A percentile compares a stretch with the other conserved stretches of the same genome.
phyloP scores from a whole-genome alignment of 2,113 vertebrate species.

The Corapipo altera region DNA sequence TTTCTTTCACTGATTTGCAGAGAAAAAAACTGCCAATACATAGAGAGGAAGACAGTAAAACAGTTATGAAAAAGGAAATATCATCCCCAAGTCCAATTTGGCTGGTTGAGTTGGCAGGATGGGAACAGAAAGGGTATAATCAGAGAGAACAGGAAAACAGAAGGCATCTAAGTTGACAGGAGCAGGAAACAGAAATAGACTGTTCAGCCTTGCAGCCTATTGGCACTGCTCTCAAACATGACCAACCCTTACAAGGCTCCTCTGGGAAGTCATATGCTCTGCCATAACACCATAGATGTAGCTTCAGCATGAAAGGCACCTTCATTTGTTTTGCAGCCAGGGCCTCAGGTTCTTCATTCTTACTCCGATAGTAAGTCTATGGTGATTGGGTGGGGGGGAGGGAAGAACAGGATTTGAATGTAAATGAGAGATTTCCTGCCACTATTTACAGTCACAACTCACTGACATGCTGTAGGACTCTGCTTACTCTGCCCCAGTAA shows the following conservation, averaged over 20 bases:
- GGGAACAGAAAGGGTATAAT: not conserved
- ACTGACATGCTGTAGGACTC: not conserved
- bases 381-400: accelerated
- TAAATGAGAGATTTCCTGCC: not conserved
- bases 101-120: not conserved
- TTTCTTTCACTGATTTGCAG: not conserved
- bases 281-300: accelerated
- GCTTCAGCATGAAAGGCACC: not conserved
- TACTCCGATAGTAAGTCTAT: accelerated
- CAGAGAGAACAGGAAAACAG: not conserved
- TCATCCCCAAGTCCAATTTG: not conserved
- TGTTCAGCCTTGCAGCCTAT: not conserved
- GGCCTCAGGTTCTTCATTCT: not conserved
- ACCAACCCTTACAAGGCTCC: not conserved
- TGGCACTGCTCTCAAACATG: not conserved
- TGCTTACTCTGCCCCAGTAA: too few species aligned
- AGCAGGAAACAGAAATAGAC: not conserved
- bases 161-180: not conserved
- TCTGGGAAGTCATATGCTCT: not conserved
- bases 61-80: not conserved
- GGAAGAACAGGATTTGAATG: not conserved
- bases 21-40: not conserved
- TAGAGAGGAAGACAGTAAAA: not conserved
- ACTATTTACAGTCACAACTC: not conserved
- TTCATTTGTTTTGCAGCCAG: not conserved